Evolutionary conservation across 2,797 vertebrate species (phyloP).

Genomic region (Acanthurus tractus): DNA sequence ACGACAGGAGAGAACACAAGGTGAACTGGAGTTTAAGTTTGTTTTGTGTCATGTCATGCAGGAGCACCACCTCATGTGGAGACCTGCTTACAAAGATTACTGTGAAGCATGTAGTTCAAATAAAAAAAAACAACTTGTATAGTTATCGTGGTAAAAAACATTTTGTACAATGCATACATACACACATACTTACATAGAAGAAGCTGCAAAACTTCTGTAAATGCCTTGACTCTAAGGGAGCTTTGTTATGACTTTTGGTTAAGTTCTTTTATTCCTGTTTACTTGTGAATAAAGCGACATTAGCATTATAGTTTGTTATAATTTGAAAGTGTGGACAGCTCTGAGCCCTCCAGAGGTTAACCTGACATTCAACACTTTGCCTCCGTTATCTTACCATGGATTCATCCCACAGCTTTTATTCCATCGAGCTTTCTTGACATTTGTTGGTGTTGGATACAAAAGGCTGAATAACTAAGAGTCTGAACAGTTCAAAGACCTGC

Average conservation of each 20-base stretch:
- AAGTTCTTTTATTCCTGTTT: conserved; percentile 4
- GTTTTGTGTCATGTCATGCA: conserved; percentile 42
- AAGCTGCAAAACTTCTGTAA: conserved; percentile 11
- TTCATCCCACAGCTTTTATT: conserved; percentile 11
- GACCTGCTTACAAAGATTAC: conserved; percentile 7
- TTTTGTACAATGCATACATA: not conserved
- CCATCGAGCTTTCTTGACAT: conserved; percentile 22
- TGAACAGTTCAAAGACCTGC: conserved; percentile 10
- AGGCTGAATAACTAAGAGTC: not conserved
- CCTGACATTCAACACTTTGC: conserved; percentile 27
- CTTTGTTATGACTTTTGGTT: not conserved
- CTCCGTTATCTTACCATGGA: conserved; percentile 29
- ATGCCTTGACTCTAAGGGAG: not conserved
- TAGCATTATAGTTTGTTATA: not conserved
- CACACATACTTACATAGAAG: not conserved
- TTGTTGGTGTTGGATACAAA: conserved; percentile 14
- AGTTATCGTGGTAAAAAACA: too few species aligned
- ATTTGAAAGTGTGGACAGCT: conserved; percentile 14
- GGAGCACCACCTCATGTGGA: not conserved
- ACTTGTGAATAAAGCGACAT: not conserved
- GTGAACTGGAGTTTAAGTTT: conserved; percentile 49
- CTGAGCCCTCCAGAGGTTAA: conserved; percentile 7
- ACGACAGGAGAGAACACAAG: conserved; percentile 32
- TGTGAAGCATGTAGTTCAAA: not conserved
- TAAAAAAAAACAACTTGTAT: not conserved